Base-by-base conservation (phyloP, 2,888 invertebrate species). In the Drosophila parthenogenetica region DNA sequence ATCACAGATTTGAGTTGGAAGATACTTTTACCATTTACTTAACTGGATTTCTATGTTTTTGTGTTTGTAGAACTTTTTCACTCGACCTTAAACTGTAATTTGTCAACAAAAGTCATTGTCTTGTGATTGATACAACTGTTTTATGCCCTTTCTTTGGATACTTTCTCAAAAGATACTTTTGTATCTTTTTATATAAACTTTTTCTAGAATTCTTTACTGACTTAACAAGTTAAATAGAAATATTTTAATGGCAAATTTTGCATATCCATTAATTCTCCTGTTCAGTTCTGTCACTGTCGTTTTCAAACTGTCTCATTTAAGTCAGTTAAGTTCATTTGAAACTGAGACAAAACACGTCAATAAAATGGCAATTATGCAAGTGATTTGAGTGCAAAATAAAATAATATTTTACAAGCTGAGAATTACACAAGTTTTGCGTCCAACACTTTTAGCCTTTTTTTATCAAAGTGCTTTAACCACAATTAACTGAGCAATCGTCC, bases 261-360 rank as follows among this genome's bases (percentile, higher is more conserved):
- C 35, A 11, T 14, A 40, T 1, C 7, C 13, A 14, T 10, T 29
- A 29, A 29, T 46, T 25, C 10, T 43, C 7, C 16, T 2, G 13
- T 22, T 25, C 22, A 43, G 1, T 37, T 66, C 11, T 29, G 16
- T 19, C 5, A 35, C 25, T 22, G 5, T 14, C 35, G 22, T 11
- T 46, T 51, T n/a, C 14, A 10, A 40, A 4, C 37, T 22, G 40
- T 45, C 39, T 32, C 37, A 46, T 69, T 69, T 11, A 22, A 25
- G 4, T 16, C 70, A 60, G 46, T 60, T 70, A 32, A 42, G 43
- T 5, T 50, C 37, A 53, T 40, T 53, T 40, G 40, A 64, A 60
- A 45, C 37, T 51, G 51, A 67, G 76, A 64, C 86, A 68, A 73
- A 85, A 85, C 83, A 74, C 63, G 74, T 69, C 79, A 81, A 84